Conservation (phyloP, 2,888 invertebrate genomes). For the Drosophila histrio region DNA sequence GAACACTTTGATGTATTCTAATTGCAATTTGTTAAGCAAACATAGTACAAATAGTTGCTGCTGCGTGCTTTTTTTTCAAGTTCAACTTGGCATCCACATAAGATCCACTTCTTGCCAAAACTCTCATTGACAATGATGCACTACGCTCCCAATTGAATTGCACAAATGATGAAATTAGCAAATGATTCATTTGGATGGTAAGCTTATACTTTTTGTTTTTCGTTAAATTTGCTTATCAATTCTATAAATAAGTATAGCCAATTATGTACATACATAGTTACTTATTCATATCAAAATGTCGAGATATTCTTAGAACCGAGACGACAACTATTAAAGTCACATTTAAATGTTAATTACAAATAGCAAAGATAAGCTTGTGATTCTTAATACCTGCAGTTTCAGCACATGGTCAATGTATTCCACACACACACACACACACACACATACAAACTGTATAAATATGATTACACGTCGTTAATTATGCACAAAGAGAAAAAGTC, state of each 20-base stretch:
- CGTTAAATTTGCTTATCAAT: background rate
- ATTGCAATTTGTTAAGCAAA: background rate
- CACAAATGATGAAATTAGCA: slow-evolving; percentile 3
- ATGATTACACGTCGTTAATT: background rate
- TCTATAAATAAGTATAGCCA: slow-evolving; percentile 22
- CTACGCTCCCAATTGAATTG: slow-evolving; percentile 1
- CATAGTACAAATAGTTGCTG: too few species aligned
- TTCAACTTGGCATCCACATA: background rate
- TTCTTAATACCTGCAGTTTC: slow-evolving; percentile 10
- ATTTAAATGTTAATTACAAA: slow-evolving; percentile 39
- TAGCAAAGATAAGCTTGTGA: slow-evolving; percentile 29
- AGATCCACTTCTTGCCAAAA: background rate
- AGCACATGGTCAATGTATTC: slow-evolving; percentile 19
- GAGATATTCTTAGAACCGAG: background rate
- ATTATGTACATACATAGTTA: slow-evolving; percentile 9
- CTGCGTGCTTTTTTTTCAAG: too few species aligned
- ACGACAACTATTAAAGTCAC: slow-evolving; percentile 11
- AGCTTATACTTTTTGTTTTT: background rate
- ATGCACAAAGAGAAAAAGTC: slow-evolving; percentile 31
- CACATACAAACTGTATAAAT: background rate
- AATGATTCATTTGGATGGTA: slow-evolving; percentile 1
- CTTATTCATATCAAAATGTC: background rate
- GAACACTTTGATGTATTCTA: background rate
- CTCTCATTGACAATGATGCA: background rate
- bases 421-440: background rate